These are phyloP conservation scores for Ptychadena robeensis DNA, from an alignment of 2,797 vertebrate genomes.

Conservation along the genomic window DNA sequence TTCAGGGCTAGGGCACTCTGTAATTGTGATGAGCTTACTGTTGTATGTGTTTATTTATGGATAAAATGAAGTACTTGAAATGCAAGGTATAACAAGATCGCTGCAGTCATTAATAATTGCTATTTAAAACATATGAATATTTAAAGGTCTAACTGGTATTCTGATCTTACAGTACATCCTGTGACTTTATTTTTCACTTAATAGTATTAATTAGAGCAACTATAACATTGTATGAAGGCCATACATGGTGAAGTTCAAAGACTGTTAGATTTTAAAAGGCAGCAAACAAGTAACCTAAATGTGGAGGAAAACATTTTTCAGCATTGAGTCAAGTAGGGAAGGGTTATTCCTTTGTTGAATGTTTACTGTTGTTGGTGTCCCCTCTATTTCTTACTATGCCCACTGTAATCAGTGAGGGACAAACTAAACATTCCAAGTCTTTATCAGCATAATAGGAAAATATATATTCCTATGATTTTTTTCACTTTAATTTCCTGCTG, in stretches of 20 bases:
- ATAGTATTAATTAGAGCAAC: background rate
- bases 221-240: background rate
- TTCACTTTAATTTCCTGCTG: too few species aligned
- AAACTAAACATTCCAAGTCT: too few species aligned
- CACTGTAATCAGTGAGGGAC: too few species aligned
- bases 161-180: background rate
- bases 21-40: background rate
- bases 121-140: background rate
- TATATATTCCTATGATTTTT: too few species aligned
- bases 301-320: too few species aligned
- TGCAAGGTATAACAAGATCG: background rate
- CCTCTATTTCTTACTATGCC: too few species aligned
- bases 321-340: too few species aligned
- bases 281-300: background rate
- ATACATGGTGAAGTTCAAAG: background rate
- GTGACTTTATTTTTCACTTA: background rate
- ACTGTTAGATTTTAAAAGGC: background rate
- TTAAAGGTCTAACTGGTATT: background rate
- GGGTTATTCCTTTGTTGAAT: too few species aligned
- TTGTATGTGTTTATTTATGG: background rate
- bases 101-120: background rate
- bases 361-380: too few species aligned
- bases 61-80: background rate
- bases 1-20: conserved; percentile 37
- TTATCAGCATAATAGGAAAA: too few species aligned